A percentile compares a stretch with the other conserved stretches of the same genome.
Evolutionary conservation across 2,888 invertebrate species (phyloP).

Genomic region (Malthinus flaveolus): DNA sequence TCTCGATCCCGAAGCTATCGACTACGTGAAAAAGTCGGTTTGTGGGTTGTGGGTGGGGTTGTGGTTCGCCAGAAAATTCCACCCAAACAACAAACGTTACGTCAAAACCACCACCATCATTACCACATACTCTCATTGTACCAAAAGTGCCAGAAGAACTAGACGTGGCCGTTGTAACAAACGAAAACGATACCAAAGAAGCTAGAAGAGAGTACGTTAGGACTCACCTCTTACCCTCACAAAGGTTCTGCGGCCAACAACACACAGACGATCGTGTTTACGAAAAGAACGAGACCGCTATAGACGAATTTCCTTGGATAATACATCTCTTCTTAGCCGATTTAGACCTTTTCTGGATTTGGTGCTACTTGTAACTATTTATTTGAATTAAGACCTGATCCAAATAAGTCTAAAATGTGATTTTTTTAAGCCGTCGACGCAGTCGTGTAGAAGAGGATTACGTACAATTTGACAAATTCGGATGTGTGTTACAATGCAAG

Average conservation of each 20-base stretch:
- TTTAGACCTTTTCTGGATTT: constrained; percentile 13
- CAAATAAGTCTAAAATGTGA: not conserved
- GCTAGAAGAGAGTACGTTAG: not conserved
- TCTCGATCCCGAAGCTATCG: constrained; percentile 5
- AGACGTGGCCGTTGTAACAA: not conserved
- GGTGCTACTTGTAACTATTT: constrained; percentile 6
- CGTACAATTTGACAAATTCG: constrained; percentile 4
- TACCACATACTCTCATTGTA: too few relatives aligned
- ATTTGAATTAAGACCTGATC: not conserved
- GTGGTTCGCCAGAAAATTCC: not conserved
- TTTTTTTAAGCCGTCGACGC: not conserved
- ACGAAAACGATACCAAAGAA: not conserved
- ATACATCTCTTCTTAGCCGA: not conserved
- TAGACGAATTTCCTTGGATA: constrained; percentile 23
- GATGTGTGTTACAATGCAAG: constrained; percentile 11
- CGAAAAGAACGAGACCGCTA: not conserved
- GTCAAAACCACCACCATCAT: too few relatives aligned
- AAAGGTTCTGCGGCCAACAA: constrained; percentile 7
- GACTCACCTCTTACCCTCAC: not conserved
- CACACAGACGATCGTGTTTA: constrained; percentile 11
- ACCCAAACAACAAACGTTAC: not conserved
- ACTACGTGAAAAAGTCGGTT: constrained; percentile 9
- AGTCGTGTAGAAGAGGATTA: constrained; percentile 6
- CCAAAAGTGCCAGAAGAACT: too few relatives aligned
- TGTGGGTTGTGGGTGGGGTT: constrained; percentile 14